Evolutionary conservation across 2,888 invertebrate species (phyloP), one percentile per base, ranked within the genome.

Genomic region (Heteropelma amictum): DNA sequence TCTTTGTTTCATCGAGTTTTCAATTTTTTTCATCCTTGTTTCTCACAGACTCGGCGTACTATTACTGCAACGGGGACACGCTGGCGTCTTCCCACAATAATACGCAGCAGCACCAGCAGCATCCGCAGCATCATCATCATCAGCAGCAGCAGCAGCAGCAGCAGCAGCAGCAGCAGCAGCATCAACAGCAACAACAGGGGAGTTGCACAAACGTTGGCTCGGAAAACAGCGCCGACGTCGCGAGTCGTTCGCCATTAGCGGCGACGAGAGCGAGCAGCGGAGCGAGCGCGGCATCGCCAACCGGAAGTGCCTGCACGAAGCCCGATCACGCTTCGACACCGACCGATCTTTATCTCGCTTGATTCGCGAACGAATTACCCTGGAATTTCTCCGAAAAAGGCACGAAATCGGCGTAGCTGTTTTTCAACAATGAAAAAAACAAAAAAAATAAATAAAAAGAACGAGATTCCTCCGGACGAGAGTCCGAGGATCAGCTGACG

Each of bases 191-290:
- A 63, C 87, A 88, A 71, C 84, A 85, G 75, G 82, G 83, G 74
- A 85, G 83, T 77, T 86, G 86, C 77, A 84, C 80, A 83, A 86
- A 83, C 80, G 84, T 81, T 53, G 87, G 83, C 61, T 80, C 86
- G 77, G 88, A 88, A 49, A 86, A 79, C 80, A 87, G 84, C 80
- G 83, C 89, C 17, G 92, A 92, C 83, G 92, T 92, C 81, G 93
- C 92, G 79, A 92, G 93, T 84, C 91, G 93, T 72, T 93, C 93
- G 76, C 94, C 94, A 64, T 88, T 94, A 81, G 93, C 94, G 75
- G 94, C 94, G 21, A 94, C 94, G 38, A 89, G 94, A 79, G 94
- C 94, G 26, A 94, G 93, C 85, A 93, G 93, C 23, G 90, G 93
- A 69, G 93, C 93, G 5, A 93, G 93, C 72, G 94, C 94, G 28